Conservation (phyloP, 2,113 vertebrate genomes). For the Junco hyemalis region DNA sequence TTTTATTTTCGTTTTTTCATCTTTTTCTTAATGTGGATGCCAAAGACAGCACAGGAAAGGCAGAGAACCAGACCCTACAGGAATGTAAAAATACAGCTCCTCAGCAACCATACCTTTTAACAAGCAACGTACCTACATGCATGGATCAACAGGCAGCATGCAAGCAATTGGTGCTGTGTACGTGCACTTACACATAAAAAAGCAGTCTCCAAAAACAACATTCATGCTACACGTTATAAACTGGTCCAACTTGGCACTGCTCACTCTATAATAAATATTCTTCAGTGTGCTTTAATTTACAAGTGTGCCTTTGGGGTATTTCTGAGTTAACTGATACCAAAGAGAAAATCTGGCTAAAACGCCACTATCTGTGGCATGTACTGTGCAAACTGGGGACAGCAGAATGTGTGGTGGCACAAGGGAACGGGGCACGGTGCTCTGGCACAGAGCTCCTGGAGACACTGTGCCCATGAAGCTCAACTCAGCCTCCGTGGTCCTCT, state of each 20-base stretch:
- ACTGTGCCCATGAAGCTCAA: not conserved
- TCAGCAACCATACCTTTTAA: not conserved
- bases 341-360: not conserved
- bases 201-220: constrained; percentile 33
- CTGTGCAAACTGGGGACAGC: not conserved
- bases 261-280: not conserved
- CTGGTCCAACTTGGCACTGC: not conserved
- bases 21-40: constrained; percentile 19
- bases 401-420: not conserved
- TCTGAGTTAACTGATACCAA: not conserved
- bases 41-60: constrained; percentile 50
- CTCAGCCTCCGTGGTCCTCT: not conserved
- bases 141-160: not conserved
- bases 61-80: constrained; percentile 22
- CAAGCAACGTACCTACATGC: not conserved
- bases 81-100: constrained; percentile 24
- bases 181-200: not conserved
- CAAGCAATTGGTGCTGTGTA: not conserved
- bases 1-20: not conserved
- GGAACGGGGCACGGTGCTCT: not conserved
- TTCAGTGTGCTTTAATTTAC: not conserved
- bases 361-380: not conserved
- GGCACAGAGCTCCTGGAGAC: not conserved
- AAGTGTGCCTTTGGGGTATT: not conserved
- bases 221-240: constrained; percentile 16